Evolutionary conservation across 2,113 vertebrate species (phyloP).

Genomic region (Clarias gariepinus): DNA sequence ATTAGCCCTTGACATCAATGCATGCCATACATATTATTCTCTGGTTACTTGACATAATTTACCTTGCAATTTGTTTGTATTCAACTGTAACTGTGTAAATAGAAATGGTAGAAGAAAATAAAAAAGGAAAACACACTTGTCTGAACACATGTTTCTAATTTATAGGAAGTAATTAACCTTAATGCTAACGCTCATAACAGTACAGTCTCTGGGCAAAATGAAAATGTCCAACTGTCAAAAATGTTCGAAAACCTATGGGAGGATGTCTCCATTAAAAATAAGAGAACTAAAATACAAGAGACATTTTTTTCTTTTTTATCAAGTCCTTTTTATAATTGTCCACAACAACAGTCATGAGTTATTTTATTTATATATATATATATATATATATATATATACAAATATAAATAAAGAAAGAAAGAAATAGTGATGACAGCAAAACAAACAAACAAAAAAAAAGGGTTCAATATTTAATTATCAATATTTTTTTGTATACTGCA

Average conservation of each 20-base stretch:
- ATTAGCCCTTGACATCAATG: background rate
- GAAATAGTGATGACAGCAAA: background rate
- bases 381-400: too few species aligned
- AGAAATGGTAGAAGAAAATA: slow-evolving; percentile 25
- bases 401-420: too few species aligned
- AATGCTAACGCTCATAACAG: background rate
- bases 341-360: background rate
- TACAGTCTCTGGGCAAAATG: background rate
- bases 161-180: background rate
- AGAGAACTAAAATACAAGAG: background rate
- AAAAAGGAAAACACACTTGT: slow-evolving; percentile 1
- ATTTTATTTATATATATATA: too few species aligned
- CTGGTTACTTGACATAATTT: background rate
- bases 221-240: background rate
- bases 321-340: too few species aligned
- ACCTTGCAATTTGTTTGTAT: slow-evolving; percentile 22
- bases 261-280: background rate
- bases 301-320: too few species aligned
- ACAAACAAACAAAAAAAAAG: too few species aligned
- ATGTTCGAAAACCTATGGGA: background rate
- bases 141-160: slow-evolving; percentile 3
- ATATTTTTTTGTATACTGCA: background rate
- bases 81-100: slow-evolving; percentile 37
- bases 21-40: background rate
- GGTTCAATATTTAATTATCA: background rate